Base-by-base conservation (phyloP, 2,797 vertebrate genomes). In the Cyclopterus lumpus region DNA sequence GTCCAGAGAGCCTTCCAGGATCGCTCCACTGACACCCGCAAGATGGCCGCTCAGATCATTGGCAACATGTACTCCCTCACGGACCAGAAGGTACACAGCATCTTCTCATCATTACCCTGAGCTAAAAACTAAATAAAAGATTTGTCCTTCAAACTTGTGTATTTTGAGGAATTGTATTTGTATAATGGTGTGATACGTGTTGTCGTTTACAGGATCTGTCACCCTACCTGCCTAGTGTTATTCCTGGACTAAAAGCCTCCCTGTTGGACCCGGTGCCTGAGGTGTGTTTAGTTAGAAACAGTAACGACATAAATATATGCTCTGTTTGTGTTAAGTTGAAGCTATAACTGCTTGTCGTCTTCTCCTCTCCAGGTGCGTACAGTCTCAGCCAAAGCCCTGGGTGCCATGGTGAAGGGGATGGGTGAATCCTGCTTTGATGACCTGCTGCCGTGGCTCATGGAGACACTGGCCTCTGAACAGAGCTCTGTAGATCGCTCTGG, bases 1-100 rank as follows among this genome's bases (percentile, higher is more conserved):
- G 98, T 99, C 32, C 98, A 99, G 93, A 95, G 98, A 83, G 98
- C 98, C 80, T 99, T 99, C 88, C 97, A 98, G 86, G 98, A 99
- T 84, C 96, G 98, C 46, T 99, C 98, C 85, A 99, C 98, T 0
- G 98, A 99, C 90, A 99, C 98, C 0, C 96, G 98, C 84, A 99
- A 99, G 90, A 99, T 99, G 98, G 98, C 98, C 0, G 98, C 98
- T 20, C 98, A 99, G 94, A 99, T 99, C 81, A 99, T 99, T 48
- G 98, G 98, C 82, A 99, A 99, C 94, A 99, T 99, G 98, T 99
- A 99, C 93, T 99, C 98, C 5, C 94, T 99, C 67, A 99, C 98
- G 0, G 98, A 99, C 88, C 98, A 99, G 93, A 99, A 99, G 98
- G 98, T 99, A 80, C 15, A 2, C 53, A 4, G 10, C 30, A 1